Evolutionary conservation across 2,888 invertebrate genomes (phyloP).

Genomic region (Oasisia sp.): DNA sequence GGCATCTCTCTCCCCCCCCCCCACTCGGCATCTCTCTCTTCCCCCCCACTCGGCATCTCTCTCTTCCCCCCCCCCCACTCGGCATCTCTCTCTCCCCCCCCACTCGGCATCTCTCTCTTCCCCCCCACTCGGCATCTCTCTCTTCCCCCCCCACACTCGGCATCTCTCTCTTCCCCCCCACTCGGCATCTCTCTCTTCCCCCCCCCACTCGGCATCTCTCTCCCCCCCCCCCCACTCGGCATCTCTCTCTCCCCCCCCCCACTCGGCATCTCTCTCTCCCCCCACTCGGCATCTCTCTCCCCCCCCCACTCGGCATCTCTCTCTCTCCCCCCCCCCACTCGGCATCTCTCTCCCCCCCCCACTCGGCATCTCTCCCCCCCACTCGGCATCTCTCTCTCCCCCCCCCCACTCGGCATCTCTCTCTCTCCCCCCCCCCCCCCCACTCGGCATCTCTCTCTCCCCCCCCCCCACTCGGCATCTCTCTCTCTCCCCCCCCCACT

Average conservation of each 20-base stretch:
- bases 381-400: background rate
- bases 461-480: background rate
- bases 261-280: background rate
- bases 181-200: too few relatives aligned
- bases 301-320: too few relatives aligned
- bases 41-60: background rate
- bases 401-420: background rate
- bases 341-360: too few relatives aligned
- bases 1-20: too few relatives aligned
- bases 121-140: background rate
- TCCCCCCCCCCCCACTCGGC: background rate
- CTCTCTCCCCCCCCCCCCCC: too few relatives aligned
- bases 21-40: too few relatives aligned
- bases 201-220: too few relatives aligned
- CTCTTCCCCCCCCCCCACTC: too few relatives aligned
- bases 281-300: background rate
- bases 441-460: background rate
- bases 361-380: too few relatives aligned
- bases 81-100: background rate
- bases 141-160: too few relatives aligned
- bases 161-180: background rate
- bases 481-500: too few relatives aligned
- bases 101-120: background rate
- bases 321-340: background rate
- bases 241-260: too few relatives aligned